A percentile compares a stretch with the other conserved stretches of the same genome.
Evolutionary conservation across 2,888 invertebrate species (phyloP).

Genomic region (Stenurella melanura): DNA sequence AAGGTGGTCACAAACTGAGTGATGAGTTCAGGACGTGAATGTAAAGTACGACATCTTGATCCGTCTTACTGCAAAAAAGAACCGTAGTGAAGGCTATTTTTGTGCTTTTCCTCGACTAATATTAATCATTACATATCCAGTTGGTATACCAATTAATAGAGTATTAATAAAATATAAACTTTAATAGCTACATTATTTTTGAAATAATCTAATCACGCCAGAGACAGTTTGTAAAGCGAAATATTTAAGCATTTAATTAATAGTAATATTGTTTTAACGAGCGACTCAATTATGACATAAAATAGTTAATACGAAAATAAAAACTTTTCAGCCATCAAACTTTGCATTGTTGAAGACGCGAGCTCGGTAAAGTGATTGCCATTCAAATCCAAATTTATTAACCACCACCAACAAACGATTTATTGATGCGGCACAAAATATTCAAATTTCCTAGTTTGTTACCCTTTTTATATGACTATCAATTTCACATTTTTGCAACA

Average conservation of each 20-base stretch:
- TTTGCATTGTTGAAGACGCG: slow-evolving; percentile 8
- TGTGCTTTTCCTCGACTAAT: too few relatives aligned
- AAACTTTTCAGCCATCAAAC: neutral
- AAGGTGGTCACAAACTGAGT: too few relatives aligned
- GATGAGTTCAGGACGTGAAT: too few relatives aligned
- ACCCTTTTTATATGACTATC: slow-evolving; percentile 42
- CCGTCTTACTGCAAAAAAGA: too few relatives aligned
- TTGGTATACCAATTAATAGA: too few relatives aligned
- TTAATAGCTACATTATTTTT: neutral
- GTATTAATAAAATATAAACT: too few relatives aligned
- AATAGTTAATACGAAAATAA: neutral
- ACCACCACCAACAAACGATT: slow-evolving; percentile 36
- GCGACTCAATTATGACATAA: neutral
- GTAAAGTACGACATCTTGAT: too few relatives aligned
- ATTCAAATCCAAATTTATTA: slow-evolving; percentile 37
- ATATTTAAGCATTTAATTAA: neutral
- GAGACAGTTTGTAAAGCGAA: neutral
- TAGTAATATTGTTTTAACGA: neutral
- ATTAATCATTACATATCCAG: too few relatives aligned
- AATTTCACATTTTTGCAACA: slow-evolving; percentile 44
- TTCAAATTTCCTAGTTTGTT: slow-evolving; percentile 38
- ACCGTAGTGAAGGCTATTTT: too few relatives aligned
- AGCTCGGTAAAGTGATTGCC: slow-evolving; percentile 26
- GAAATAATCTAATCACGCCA: neutral
- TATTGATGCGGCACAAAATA: slow-evolving; percentile 37